Percentiles rank a stretch among this genome's conserved stretches.
These are phyloP conservation scores for Amorpha juglandis DNA, from an alignment of 2,888 invertebrate species.

Conservation along the genomic window DNA sequence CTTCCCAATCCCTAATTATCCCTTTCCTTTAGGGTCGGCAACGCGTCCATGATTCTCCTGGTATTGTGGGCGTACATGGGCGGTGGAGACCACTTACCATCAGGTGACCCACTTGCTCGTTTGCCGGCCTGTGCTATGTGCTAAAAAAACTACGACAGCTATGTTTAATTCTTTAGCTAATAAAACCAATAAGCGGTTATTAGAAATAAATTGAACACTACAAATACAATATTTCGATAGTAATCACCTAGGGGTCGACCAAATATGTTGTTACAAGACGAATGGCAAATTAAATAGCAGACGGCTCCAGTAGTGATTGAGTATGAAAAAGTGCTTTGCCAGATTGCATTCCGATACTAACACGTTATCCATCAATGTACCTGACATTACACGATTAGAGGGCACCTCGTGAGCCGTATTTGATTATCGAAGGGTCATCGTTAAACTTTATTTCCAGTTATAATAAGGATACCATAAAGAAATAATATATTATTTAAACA, in stretches of 20 bases:
- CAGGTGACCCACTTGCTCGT: no score
- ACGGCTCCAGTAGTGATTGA: slow-evolving; percentile 68
- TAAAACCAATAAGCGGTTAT: background rate
- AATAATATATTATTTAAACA: no score
- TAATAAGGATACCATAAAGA: no score
- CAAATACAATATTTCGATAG: slow-evolving; percentile 10
- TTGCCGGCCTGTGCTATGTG: no score
- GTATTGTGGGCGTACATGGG: no score
- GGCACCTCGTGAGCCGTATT: slow-evolving; percentile 33
- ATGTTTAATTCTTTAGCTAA: background rate
- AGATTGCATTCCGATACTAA: slow-evolving; percentile 64
- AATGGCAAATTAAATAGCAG: slow-evolving; percentile 75
- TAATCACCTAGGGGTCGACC: slow-evolving; percentile 34
- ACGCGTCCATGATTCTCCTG: no score
- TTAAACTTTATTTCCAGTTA: background rate
- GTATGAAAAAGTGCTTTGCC: slow-evolving; percentile 74
- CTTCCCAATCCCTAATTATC: no score
- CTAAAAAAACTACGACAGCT: no score
- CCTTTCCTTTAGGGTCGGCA: no score
- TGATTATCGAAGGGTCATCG: slow-evolving; percentile 27
- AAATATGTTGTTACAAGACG: slow-evolving; percentile 72
- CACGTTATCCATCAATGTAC: slow-evolving; percentile 54
- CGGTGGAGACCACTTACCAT: no score
- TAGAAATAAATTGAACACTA: background rate
- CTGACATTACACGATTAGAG: slow-evolving; percentile 43